phyloP scores from a whole-genome alignment of 2,113 vertebrate species.

The Octodon degus region DNA sequence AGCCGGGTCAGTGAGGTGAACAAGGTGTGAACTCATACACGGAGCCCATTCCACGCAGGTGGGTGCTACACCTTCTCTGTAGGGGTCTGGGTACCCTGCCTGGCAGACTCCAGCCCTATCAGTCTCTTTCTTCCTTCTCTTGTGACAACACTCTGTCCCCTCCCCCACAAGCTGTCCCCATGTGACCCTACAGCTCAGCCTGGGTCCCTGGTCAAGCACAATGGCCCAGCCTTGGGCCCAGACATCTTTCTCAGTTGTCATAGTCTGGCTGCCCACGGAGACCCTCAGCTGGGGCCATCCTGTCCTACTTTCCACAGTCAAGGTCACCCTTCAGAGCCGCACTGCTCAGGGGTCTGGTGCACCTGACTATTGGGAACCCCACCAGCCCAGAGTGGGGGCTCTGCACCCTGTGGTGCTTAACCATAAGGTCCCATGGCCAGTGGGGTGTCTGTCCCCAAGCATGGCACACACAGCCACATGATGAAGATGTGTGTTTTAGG shows the following conservation, averaged over 20 bases:
- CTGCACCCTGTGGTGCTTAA: too few species aligned
- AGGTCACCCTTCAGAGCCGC: neutral
- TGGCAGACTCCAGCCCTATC: neutral
- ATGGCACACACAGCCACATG: neutral
- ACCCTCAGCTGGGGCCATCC: neutral
- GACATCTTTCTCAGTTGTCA: neutral
- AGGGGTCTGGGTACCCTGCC: neutral
- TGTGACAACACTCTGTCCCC: neutral
- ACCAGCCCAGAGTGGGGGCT: neutral
- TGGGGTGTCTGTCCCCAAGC: neutral
- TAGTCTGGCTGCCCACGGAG: neutral
- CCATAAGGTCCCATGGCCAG: neutral
- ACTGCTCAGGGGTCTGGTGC: neutral
- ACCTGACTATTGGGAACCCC: neutral
- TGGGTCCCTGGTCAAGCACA: accelerated
- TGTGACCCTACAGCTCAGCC: neutral
- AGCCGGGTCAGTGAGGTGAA: neutral
- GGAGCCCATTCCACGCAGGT: neutral
- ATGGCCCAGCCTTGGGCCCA: neutral
- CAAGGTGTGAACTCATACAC: neutral
- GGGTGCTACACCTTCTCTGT: neutral
- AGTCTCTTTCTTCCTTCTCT: neutral
- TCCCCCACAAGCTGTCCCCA: too few species aligned
- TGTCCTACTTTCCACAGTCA: neutral
- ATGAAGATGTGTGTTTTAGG: neutral